Conservation (phyloP, 2,888 invertebrate genomes). For the Xestoiulus laeticollis region DNA sequence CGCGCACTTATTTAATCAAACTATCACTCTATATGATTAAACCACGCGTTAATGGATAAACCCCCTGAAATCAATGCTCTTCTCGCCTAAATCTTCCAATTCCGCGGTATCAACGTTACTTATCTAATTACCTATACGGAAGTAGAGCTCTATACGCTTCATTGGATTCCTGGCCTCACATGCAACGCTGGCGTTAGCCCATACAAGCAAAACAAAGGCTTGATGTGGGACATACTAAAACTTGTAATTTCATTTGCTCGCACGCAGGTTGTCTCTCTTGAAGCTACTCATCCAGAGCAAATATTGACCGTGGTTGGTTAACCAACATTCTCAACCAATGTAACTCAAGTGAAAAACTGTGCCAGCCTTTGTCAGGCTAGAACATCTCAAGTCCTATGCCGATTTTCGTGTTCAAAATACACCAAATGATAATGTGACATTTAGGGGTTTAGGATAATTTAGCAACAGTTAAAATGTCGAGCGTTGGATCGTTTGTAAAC, state of each 20-base stretch:
- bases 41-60: slow-evolving; percentile 24
- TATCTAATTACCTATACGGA: slow-evolving; percentile 31
- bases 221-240: slow-evolving; percentile 16
- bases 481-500: too few species aligned
- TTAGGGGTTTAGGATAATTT: too few species aligned
- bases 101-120: slow-evolving; percentile 35
- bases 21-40: slow-evolving; percentile 41
- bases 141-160: not conserved
- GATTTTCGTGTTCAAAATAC: too few species aligned
- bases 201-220: not conserved
- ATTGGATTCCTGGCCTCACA: not conserved
- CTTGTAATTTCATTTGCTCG: slow-evolving; percentile 17
- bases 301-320: slow-evolving; percentile 30
- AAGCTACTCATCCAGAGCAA: slow-evolving; percentile 4
- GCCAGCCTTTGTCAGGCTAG: not conserved
- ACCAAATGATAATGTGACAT: too few species aligned
- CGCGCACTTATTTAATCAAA: slow-evolving; percentile 23
- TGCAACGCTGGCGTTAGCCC: not conserved
- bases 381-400: not conserved
- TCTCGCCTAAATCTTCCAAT: slow-evolving; percentile 7
- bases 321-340: not conserved
- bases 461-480: too few species aligned
- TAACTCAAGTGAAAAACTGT: not conserved
- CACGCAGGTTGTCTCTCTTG: not conserved
- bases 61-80: not conserved